phyloP scores from a whole-genome alignment of 2,113 vertebrate species.

The Phalacrocorax aristotelis region DNA sequence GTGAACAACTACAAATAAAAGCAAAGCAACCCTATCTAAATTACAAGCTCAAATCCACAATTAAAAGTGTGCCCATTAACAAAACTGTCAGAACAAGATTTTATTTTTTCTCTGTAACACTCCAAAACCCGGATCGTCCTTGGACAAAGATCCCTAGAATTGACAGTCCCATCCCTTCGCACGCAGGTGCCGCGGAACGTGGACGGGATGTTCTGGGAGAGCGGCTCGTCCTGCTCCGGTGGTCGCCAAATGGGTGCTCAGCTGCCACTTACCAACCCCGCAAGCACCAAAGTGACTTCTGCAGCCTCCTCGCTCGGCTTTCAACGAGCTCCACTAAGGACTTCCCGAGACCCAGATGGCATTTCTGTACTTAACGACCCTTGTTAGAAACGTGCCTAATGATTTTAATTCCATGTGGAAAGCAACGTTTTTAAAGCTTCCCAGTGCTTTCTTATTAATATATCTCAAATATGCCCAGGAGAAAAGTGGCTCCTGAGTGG shows the following conservation, averaged over 20 bases:
- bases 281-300: not conserved
- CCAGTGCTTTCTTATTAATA: not conserved
- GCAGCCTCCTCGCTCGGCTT: not conserved
- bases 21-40: not conserved
- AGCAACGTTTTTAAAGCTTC: not conserved
- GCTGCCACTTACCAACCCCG: rapidly evolving
- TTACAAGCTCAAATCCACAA: rapidly evolving
- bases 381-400: not conserved
- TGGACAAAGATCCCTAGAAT: not conserved
- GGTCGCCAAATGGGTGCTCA: rapidly evolving
- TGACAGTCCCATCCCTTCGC: not conserved
- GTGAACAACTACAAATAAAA: not conserved
- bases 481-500: not conserved
- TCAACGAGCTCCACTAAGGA: not conserved
- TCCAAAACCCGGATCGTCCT: not conserved
- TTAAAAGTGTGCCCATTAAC: rapidly evolving
- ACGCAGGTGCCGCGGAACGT: rapidly evolving
- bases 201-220: not conserved
- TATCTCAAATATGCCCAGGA: not conserved
- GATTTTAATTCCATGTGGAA: not conserved
- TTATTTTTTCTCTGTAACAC: not conserved
- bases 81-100: rapidly evolving
- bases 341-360: not conserved
- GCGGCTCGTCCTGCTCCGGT: rapidly evolving
- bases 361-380: not conserved